These are phyloP conservation scores for Trogon melanurus DNA, from an alignment of 2,113 vertebrate genomes.

Conservation along the genomic window DNA sequence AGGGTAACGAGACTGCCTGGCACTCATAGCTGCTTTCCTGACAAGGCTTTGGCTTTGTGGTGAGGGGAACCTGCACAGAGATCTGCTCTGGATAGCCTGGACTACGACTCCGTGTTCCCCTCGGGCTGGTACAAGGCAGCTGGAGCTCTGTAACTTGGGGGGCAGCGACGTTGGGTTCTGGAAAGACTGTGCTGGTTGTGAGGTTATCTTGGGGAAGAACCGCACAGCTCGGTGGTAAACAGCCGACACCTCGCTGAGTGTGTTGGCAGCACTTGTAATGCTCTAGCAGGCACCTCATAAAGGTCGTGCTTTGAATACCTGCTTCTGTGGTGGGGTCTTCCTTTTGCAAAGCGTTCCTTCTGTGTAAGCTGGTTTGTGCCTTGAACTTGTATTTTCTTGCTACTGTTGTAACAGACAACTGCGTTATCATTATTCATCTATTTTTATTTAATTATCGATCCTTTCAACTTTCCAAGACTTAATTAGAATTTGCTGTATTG, in stretches of 20 bases:
- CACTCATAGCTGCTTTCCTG: background rate
- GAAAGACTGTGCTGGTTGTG: background rate
- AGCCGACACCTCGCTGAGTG: background rate
- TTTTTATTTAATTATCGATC: constrained; percentile 68
- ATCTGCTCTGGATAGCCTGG: background rate
- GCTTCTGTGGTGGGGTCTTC: background rate
- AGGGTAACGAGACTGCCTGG: background rate
- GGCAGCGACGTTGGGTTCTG: background rate
- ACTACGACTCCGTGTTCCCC: background rate
- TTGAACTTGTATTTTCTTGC: constrained; percentile 6
- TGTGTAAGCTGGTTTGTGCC: background rate
- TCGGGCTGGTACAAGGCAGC: background rate
- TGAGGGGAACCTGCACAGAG: background rate
- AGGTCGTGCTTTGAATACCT: background rate
- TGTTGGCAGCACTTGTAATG: background rate
- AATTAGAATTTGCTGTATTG: constrained; percentile 67
- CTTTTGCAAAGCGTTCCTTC: background rate
- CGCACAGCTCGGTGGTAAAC: background rate
- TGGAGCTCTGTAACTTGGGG: background rate
- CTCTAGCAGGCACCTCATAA: background rate
- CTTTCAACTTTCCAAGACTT: constrained; percentile 56
- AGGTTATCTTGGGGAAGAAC: background rate
- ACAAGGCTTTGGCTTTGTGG: background rate
- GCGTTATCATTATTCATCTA: constrained; percentile 16
- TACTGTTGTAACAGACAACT: constrained; percentile 3